Percentiles rank a stretch among this genome's conserved stretches.
phyloP scores from a whole-genome alignment of 2,113 vertebrate species.

The Cyprinodon brontotheroides region DNA sequence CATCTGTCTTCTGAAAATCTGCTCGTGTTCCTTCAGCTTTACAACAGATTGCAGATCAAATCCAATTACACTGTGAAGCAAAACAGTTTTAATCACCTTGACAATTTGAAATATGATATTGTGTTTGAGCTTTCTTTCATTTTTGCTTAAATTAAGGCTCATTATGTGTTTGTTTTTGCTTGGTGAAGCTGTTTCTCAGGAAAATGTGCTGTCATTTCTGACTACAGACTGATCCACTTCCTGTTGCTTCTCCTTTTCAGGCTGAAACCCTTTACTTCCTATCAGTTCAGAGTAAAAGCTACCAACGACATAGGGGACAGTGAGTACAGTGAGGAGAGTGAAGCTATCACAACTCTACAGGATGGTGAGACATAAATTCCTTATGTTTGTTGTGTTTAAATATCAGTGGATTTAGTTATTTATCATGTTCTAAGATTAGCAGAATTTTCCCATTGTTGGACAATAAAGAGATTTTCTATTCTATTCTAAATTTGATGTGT shows the following conservation, averaged over 20 bases:
- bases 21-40: too few species aligned
- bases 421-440: too few species aligned
- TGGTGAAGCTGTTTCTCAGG: not conserved
- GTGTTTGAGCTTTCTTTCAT: not conserved
- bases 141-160: not conserved
- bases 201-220: slow-evolving; percentile 14
- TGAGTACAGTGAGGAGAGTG: slow-evolving; percentile 93
- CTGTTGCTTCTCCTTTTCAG: slow-evolving; percentile 67
- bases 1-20: too few species aligned
- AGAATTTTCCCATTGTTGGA: too few species aligned
- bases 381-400: not conserved
- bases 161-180: not conserved
- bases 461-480: too few species aligned
- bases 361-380: slow-evolving; percentile 80
- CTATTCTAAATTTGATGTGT: too few species aligned
- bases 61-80: too few species aligned
- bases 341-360: slow-evolving; percentile 94
- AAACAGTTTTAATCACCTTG: not conserved
- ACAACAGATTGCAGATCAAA: too few species aligned
- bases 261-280: slow-evolving; percentile 96
- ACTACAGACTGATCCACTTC: slow-evolving; percentile 15
- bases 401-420: too few species aligned
- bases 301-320: slow-evolving; percentile 98
- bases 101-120: not conserved
- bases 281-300: slow-evolving; percentile 96